Percentiles rank a stretch among this genome's conserved stretches.
Evolutionary conservation across 2,888 invertebrate species (phyloP).

Genomic region (Kryphioiulus occultus): DNA sequence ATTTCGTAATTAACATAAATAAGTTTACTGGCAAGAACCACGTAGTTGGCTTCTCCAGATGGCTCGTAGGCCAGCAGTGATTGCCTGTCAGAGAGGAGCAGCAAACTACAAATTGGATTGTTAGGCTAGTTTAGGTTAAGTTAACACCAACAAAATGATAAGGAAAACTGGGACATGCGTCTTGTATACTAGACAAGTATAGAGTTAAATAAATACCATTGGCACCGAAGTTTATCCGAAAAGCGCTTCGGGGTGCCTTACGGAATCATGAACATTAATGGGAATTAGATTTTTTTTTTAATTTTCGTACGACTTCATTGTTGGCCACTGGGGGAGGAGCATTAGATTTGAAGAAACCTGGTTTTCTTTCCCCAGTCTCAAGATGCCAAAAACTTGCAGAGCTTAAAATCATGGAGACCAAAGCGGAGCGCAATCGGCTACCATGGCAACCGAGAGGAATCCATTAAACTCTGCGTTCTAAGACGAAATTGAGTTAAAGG

Average conservation of each 20-base stretch:
- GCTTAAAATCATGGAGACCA: neutral
- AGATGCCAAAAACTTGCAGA: neutral
- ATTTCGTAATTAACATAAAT: too few species aligned
- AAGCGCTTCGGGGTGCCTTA: neutral
- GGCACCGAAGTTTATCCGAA: neutral
- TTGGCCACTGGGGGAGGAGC: neutral
- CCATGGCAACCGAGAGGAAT: conserved; percentile 8
- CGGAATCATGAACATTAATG: neutral
- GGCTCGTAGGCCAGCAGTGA: too few species aligned
- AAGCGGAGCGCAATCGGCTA: neutral
- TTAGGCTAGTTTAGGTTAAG: too few species aligned
- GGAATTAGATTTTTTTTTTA: neutral
- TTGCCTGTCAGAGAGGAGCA: too few species aligned
- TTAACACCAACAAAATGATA: too few species aligned
- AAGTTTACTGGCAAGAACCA: too few species aligned
- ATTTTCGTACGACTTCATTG: neutral
- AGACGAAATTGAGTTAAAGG: neutral
- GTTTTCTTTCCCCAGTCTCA: neutral
- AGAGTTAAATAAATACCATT: too few species aligned
- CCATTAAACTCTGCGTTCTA: conserved; percentile 18
- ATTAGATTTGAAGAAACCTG: neutral
- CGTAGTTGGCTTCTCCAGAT: too few species aligned
- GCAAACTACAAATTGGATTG: too few species aligned
- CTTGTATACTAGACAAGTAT: too few species aligned
- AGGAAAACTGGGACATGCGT: too few species aligned